phyloP scores from a whole-genome alignment of 2,113 vertebrate genomes.

The Platanista minor region DNA sequence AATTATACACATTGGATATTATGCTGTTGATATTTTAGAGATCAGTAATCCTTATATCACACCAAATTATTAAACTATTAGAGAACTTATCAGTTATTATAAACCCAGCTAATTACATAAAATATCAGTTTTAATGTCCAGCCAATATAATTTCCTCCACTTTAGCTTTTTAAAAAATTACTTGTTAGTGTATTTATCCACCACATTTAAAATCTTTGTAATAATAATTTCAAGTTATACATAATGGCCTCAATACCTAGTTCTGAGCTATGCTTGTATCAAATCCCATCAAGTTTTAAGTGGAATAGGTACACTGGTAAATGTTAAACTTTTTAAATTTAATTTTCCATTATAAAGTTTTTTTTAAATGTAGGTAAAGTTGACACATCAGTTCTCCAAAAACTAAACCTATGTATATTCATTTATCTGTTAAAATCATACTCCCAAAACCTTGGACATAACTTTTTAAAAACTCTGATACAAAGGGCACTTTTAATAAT shows the following conservation, averaged over 20 bases:
- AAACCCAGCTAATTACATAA: slow-evolving; percentile 2
- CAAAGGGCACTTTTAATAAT: neutral
- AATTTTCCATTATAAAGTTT: neutral
- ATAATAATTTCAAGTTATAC: neutral
- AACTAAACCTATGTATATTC: neutral
- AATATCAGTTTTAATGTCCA: neutral
- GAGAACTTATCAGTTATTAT: neutral
- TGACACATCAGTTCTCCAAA: neutral
- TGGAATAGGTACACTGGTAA: neutral
- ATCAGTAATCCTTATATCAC: neutral
- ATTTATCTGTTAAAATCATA: slow-evolving; percentile 16
- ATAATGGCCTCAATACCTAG: neutral
- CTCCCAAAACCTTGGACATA: neutral
- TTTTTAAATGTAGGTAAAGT: neutral
- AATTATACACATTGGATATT: neutral
- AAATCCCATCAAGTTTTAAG: neutral
- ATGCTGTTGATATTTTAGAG: neutral
- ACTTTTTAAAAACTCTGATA: neutral
- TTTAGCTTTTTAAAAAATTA: neutral
- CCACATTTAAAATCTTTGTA: slow-evolving; percentile 11
- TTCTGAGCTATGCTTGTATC: neutral
- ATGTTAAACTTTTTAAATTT: neutral
- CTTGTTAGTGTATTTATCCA: neutral
- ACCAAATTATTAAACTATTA: neutral
- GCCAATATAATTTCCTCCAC: neutral